These are phyloP conservation scores for Meiosimyza decipiens DNA, from an alignment of 2,888 invertebrate species.

Conservation along the genomic window DNA sequence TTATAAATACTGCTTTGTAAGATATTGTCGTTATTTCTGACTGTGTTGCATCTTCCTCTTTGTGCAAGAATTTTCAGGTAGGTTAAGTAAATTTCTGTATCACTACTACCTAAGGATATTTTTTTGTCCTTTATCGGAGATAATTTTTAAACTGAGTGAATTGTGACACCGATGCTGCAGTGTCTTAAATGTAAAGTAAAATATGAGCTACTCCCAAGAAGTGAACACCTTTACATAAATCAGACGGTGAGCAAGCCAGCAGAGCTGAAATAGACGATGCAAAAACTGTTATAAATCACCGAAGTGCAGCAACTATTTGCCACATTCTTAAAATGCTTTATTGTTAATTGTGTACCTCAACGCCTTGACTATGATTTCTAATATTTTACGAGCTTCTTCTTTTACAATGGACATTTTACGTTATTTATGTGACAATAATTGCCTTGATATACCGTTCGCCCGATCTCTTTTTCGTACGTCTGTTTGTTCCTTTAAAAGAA, in stretches of 20 bases:
- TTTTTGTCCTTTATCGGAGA: background rate
- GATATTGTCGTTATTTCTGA: too few relatives aligned
- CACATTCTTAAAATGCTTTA: conserved; percentile 14
- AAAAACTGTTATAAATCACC: background rate
- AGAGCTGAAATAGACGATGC: background rate
- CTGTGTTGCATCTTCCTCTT: background rate
- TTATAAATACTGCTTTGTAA: background rate
- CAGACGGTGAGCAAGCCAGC: background rate
- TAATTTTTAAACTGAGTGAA: background rate
- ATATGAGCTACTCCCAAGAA: background rate
- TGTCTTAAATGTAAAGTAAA: background rate
- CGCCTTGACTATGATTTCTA: background rate
- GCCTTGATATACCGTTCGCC: conserved; percentile 2
- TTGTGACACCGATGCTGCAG: background rate
- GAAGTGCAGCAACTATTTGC: background rate
- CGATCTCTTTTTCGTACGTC: too few relatives aligned
- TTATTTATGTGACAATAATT: conserved; percentile 20
- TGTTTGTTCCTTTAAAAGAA: too few relatives aligned
- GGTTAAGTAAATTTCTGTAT: background rate
- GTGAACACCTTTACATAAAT: background rate
- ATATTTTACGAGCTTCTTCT: background rate
- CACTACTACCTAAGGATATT: background rate
- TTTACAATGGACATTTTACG: background rate
- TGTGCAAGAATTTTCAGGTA: background rate
- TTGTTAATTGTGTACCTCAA: background rate